Evolutionary conservation across 2,113 vertebrate species (phyloP).

Genomic region (Ceyx cyanopectus): DNA sequence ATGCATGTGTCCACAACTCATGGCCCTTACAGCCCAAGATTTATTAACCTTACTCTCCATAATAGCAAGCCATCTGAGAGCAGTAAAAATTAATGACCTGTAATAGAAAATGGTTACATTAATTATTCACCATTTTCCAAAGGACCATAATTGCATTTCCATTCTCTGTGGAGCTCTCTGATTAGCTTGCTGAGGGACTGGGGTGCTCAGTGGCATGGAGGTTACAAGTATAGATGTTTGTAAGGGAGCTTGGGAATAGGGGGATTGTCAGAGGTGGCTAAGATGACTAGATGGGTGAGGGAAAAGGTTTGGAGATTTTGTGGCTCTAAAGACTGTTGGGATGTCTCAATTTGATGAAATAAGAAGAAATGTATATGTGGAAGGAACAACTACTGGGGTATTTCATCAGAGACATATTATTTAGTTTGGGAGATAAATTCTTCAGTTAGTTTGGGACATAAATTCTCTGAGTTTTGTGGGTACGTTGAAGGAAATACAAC

Average conservation of each 20-base stretch:
- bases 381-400: neutral
- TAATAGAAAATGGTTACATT: slow-evolving; percentile 7
- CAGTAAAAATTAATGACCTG: slow-evolving; percentile 45
- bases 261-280: neutral
- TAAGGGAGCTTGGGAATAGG: neutral
- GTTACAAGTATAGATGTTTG: neutral
- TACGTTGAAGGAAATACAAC: neutral
- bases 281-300: neutral
- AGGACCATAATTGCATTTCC: neutral
- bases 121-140: slow-evolving; percentile 43
- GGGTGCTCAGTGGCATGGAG: rapidly evolving
- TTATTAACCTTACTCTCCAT: neutral
- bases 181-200: neutral
- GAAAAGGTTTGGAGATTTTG: neutral
- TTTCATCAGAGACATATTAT: neutral
- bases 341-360: neutral
- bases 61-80: neutral
- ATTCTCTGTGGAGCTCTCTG: neutral
- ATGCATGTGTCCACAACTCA: neutral
- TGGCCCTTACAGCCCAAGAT: neutral
- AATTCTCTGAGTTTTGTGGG: neutral
- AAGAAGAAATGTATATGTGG: neutral
- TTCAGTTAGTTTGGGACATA: neutral
- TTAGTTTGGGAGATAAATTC: neutral
- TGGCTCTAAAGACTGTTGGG: neutral